Conservation (phyloP, 2,888 invertebrate genomes). For the Parnassius glacialis region DNA sequence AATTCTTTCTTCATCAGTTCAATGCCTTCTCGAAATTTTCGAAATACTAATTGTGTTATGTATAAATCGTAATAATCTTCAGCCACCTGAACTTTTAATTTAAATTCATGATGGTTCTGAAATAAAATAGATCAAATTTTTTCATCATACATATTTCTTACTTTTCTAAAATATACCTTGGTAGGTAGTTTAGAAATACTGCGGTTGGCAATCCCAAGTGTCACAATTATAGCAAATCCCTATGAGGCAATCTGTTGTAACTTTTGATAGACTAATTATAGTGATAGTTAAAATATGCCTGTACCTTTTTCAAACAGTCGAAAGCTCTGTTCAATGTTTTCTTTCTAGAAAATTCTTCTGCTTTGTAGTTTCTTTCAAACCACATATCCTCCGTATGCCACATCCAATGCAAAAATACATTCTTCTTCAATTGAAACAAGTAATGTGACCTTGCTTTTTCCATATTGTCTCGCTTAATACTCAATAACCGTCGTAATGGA, state of each 20-base stretch:
- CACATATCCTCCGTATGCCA: conserved; percentile 72
- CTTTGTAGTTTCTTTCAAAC: conserved; percentile 77
- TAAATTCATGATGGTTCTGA: conserved; percentile 66
- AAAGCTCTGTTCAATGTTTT: conserved; percentile 72
- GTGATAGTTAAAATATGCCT: too few relatives aligned
- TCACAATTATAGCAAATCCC: too few relatives aligned
- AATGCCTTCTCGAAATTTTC: conserved; percentile 70
- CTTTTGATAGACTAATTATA: too few relatives aligned
- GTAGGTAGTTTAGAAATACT: too few relatives aligned
- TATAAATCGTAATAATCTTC: conserved; percentile 86
- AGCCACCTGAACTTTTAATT: conserved; percentile 84
- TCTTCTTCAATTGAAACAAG: conserved; percentile 68
- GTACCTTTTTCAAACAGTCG: conserved; percentile 70
- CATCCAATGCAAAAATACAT: conserved; percentile 76
- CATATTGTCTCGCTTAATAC: conserved; percentile 58
- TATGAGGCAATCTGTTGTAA: too few relatives aligned
- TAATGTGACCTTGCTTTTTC: conserved; percentile 74
- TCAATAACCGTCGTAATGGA: conserved; percentile 55
- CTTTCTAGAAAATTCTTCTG: conserved; percentile 77
- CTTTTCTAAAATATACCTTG: too few relatives aligned
- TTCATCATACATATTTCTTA: background rate
- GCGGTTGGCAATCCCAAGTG: too few relatives aligned
- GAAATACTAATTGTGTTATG: conserved; percentile 75
- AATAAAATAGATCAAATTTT: conserved; percentile 32
- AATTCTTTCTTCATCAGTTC: conserved; percentile 67